Percentiles rank a stretch among this genome's conserved stretches.
Conservation (phyloP, 1,140 invertebrate genomes). For the Arion vulgaris region DNA sequence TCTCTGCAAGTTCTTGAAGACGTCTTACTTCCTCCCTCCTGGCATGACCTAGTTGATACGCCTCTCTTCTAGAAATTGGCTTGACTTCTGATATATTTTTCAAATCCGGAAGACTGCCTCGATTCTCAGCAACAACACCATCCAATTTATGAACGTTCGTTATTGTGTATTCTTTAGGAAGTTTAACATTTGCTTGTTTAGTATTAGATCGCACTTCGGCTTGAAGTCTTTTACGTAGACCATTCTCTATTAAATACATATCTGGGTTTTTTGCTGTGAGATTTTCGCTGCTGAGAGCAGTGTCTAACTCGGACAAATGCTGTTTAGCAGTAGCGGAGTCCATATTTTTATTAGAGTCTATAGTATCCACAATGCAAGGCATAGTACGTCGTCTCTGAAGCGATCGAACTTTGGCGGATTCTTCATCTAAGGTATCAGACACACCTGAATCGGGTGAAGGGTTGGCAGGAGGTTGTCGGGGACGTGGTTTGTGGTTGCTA, state of each 20-base stretch:
- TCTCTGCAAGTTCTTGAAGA: constrained; percentile 90
- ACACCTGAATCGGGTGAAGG: constrained; percentile 73
- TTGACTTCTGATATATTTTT: constrained; percentile 77
- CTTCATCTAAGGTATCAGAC: constrained; percentile 67
- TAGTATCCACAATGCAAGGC: constrained; percentile 65
- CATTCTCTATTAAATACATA: constrained; percentile 72
- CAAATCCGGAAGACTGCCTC: constrained; percentile 90
- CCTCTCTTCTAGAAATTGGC: constrained; percentile 94
- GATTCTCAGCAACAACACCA: constrained; percentile 48
- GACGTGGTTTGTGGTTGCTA: constrained; percentile 39
- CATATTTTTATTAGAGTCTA: constrained; percentile 23
- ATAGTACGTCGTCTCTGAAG: constrained; percentile 66
- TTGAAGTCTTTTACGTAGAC: constrained; percentile 70
- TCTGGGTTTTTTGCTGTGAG: constrained; percentile 65
- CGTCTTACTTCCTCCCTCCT: constrained; percentile 93
- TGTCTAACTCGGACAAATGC: constrained; percentile 50
- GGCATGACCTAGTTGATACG: constrained; percentile 91
- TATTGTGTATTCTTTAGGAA: constrained; percentile 78
- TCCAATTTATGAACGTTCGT: constrained; percentile 82
- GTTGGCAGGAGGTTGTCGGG: constrained; percentile 51
- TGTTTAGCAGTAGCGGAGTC: constrained; percentile 44
- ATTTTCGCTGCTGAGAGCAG: constrained; percentile 67
- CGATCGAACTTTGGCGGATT: constrained; percentile 55
- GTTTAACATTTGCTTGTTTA: constrained; percentile 69
- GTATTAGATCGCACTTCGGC: constrained; percentile 51